Conservation (phyloP, 2,797 vertebrate species). For the Helicolenus hilgendorfi region DNA sequence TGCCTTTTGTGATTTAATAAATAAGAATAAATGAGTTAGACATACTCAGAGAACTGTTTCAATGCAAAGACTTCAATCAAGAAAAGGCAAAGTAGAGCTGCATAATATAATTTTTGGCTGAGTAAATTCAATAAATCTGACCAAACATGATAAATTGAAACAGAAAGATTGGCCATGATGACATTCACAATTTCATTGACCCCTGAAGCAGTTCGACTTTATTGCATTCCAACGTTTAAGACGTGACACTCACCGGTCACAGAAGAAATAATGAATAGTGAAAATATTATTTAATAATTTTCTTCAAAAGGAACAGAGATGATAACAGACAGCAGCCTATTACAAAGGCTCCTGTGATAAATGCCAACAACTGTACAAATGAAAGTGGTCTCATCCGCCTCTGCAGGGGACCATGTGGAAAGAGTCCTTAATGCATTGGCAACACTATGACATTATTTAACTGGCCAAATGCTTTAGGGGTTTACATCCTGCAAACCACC, state of each 20-base stretch:
- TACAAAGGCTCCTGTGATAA: constrained; percentile 8
- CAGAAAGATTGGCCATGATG: constrained; percentile 50
- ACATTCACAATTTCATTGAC: constrained; percentile 68
- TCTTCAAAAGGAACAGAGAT: neutral
- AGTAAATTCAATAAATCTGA: constrained; percentile 61
- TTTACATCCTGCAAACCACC: neutral
- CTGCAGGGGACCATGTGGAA: neutral
- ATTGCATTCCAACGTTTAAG: neutral
- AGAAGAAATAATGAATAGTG: constrained; percentile 1
- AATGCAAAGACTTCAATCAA: constrained; percentile 29
- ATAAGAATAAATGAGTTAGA: neutral
- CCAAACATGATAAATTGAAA: constrained; percentile 39
- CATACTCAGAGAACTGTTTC: constrained; percentile 5
- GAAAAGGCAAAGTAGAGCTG: constrained; percentile 8
- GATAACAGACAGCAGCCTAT: neutral
- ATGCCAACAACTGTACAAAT: constrained; percentile 19
- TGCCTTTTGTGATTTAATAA: neutral
- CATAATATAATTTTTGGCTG: constrained; percentile 45
- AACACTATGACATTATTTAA: constrained; percentile 7
- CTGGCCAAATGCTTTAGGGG: neutral
- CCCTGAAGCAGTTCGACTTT: constrained; percentile 26
- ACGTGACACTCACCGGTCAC: neutral
- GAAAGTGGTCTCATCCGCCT: neutral
- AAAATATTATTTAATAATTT: constrained; percentile 11
- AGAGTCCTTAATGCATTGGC: neutral